phyloP scores from a whole-genome alignment of 2,888 invertebrate genomes.

The Criorhina ranunculi region DNA sequence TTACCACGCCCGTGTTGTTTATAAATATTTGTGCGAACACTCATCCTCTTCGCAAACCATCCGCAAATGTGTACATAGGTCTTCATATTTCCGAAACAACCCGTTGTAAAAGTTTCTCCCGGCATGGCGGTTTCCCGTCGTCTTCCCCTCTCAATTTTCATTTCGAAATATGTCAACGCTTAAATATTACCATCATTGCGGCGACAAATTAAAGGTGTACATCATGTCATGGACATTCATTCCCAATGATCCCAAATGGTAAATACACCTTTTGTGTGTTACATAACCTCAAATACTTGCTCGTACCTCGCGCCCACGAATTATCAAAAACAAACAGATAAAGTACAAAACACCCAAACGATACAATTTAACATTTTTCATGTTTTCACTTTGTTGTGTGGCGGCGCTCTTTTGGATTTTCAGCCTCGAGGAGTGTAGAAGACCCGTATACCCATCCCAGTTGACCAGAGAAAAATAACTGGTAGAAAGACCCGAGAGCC shows the following conservation, averaged over 20 bases:
- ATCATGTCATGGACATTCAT: slow-evolving; percentile 23
- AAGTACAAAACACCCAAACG: not conserved
- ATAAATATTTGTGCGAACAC: no score
- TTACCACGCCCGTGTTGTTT: no score
- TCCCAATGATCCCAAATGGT: slow-evolving; percentile 13
- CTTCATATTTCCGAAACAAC: no score
- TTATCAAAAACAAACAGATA: slow-evolving; percentile 7
- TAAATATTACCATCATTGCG: slow-evolving; percentile 15
- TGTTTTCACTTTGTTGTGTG: not conserved
- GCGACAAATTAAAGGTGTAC: slow-evolving; percentile 19
- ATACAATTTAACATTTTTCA: not conserved
- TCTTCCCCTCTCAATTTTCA: not conserved
- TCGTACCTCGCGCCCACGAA: not conserved
- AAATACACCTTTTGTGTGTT: slow-evolving; percentile 3
- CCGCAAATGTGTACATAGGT: no score
- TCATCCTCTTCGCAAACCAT: no score
- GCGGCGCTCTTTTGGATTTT: not conserved
- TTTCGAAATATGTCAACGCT: slow-evolving; percentile 17
- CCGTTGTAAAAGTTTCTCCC: no score
- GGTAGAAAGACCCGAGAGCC: no score
- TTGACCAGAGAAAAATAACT: slow-evolving; percentile 12
- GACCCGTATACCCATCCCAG: not conserved
- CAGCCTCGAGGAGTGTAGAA: not conserved
- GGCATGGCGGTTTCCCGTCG: not conserved
- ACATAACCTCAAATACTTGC: not conserved